Evolutionary conservation across 2,888 invertebrate genomes (phyloP).

Genomic region (Physocephala rufipes): DNA sequence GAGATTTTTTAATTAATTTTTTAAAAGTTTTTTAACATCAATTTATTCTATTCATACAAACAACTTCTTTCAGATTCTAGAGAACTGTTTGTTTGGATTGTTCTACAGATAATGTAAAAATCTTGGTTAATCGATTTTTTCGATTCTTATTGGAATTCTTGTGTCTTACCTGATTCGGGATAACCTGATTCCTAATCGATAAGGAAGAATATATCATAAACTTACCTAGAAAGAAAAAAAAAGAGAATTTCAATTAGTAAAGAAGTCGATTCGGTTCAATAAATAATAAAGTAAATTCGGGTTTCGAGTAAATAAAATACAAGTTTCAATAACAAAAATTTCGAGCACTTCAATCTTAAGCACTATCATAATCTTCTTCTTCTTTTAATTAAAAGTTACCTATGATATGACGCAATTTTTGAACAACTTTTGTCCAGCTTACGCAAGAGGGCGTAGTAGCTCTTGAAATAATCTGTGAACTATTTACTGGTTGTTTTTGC

Average conservation of each 20-base stretch:
- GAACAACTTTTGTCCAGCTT: conserved; percentile 63
- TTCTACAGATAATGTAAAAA: no score
- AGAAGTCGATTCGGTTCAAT: conserved; percentile 1
- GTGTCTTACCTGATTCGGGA: conserved; percentile 27
- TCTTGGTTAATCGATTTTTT: no score
- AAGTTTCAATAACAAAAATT: not conserved
- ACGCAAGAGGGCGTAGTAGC: conserved; percentile 61
- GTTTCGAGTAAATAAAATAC: no score
- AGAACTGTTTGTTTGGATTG: no score
- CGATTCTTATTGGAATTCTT: conserved; percentile 15
- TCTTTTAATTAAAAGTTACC: conserved; percentile 49
- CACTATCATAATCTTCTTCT: not conserved
- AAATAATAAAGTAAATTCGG: not conserved
- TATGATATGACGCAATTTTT: conserved; percentile 60
- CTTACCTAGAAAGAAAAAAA: conserved; percentile 53
- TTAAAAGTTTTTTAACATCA: no score
- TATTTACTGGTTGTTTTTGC: conserved; percentile 33
- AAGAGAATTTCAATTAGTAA: conserved; percentile 20
- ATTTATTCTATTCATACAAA: no score
- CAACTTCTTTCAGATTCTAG: no score
- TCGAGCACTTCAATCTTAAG: not conserved
- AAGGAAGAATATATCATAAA: conserved; percentile 29
- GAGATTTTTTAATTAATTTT: no score
- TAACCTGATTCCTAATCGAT: not conserved
- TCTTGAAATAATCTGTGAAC: conserved; percentile 48